Evolutionary conservation across 2,797 vertebrate species (phyloP), one percentile per base, ranked within the genome.

Genomic region (Spatula versicolor): DNA sequence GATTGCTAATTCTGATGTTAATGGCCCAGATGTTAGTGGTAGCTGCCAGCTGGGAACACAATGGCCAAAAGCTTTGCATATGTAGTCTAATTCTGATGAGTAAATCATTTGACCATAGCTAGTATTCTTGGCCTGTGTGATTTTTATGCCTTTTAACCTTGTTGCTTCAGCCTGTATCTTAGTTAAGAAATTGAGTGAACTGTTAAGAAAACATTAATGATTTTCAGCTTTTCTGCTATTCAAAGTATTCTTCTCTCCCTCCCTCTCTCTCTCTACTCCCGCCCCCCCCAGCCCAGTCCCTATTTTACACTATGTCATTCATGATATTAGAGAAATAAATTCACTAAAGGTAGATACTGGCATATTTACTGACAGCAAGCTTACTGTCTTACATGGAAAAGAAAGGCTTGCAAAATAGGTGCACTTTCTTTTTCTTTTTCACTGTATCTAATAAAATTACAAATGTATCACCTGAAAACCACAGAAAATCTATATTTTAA

Each of bases 1-100:
- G 97, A 98, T 98, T 98, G 96, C 93, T 96, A 96, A 97, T 98
- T 98, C 95, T 98, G 95, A 98, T 98, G 96, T 97, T 97, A 98
- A 98, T 98, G 95, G 95, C 84, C 93, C 97, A 98, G 97, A 98
- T 97, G 97, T 98, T 97, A 96, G 90, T 88, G 78, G 93, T 96
- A 95, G 95, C 96, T 98, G 97, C 97, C 98, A 98, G 97, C 95
- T 97, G 97, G 96, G 91, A 97, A 94, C 95, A 97, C 96, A 98
- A 97, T 97, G 97, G 97, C 97, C 97, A 97, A 97, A 96, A 97
- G 94, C 97, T 93, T 90, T 92, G 80, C 83, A 96, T 97, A 96
- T 97, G 90, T 97, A 96, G 97, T 78, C 93, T 97, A 97, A 97
- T 97, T 97, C 95, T 97, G 93, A 97, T 97, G 97, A 96, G 95